Percentiles rank a stretch among this genome's conserved stretches.
Evolutionary conservation across 2,113 vertebrate genomes (phyloP).

Genomic region (Dromiciops gliroides): DNA sequence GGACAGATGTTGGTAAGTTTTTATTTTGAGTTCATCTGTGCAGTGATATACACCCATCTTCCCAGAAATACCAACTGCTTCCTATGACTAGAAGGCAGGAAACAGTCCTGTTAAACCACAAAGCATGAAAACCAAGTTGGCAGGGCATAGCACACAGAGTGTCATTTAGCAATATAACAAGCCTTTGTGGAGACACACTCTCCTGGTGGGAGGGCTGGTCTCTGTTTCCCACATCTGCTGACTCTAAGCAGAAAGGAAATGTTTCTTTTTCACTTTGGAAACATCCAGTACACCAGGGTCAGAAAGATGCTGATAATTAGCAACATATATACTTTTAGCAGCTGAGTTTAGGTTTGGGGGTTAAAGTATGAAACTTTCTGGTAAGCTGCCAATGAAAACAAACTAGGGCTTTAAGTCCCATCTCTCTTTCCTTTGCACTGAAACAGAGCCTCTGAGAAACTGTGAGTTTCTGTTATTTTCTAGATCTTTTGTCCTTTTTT

Average conservation of each 20-base stretch:
- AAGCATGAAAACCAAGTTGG: not conserved
- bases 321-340: constrained; percentile 33
- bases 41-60: not conserved
- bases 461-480: not conserved
- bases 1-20: not conserved
- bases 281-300: not conserved
- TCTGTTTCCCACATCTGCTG: not conserved
- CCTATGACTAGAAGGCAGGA: not conserved
- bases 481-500: not conserved
- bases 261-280: not conserved
- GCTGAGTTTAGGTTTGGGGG: not conserved
- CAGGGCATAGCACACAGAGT: not conserved
- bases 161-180: not conserved
- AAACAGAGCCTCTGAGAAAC: not conserved
- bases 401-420: not conserved
- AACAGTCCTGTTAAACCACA: not conserved
- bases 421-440: not conserved
- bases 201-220: not conserved
- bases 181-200: not conserved
- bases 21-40: not conserved
- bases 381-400: not conserved
- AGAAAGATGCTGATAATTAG: not conserved
- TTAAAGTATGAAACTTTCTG: not conserved
- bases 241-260: constrained; percentile 16
- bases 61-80: not conserved